Base-by-base conservation (phyloP, 2,888 invertebrate genomes). In the Callimorpha dominula region DNA sequence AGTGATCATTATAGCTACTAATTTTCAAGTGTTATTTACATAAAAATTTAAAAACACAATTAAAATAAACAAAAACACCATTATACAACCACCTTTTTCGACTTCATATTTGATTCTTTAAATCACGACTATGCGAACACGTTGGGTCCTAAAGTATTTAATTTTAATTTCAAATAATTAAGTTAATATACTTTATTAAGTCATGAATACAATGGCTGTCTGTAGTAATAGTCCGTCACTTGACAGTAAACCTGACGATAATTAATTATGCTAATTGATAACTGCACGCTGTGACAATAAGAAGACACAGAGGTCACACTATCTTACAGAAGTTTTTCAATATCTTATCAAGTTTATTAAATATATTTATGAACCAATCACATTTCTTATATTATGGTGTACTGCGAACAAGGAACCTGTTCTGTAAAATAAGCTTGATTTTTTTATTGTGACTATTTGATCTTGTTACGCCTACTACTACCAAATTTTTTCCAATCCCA, bases 381-480 rank as follows among this genome's bases (percentile, higher is more conserved):
- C 67, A 42, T 67, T 52, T 42, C 42, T 54, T 42, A 54, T 67
- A 31, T n/a, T 54, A 54, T 52, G 57, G 57, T 31, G 31, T 60
- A 31, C 31, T 42, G 42, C 14, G 14, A 20, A 57, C 54, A 31
- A 65, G 54, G 42, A 68, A 43, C 42, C 31, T 66, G 72, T 65
- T 62, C 79, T 68, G 74, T 79, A 79, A 84, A 84, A 74, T 70
- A 65, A 54, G 67, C 64, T 65, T 72, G 72, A 66, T 66, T 70
- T 73, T 77, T 81, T 81, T 72, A 84, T 76, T 60, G 14, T 14
- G 5, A 31, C 80, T 50, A 70, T 75, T 73, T 84, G 65, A 79
- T 76, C 72, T 76, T 62, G 65, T 77, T 74, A 75, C 68, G 52
- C 62, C 65, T 72, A 72, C 50, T 69, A 69, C 65, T 50, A 14